Base-by-base conservation (phyloP, 1,140 invertebrate genomes). In the Brachionus paranguensis region DNA sequence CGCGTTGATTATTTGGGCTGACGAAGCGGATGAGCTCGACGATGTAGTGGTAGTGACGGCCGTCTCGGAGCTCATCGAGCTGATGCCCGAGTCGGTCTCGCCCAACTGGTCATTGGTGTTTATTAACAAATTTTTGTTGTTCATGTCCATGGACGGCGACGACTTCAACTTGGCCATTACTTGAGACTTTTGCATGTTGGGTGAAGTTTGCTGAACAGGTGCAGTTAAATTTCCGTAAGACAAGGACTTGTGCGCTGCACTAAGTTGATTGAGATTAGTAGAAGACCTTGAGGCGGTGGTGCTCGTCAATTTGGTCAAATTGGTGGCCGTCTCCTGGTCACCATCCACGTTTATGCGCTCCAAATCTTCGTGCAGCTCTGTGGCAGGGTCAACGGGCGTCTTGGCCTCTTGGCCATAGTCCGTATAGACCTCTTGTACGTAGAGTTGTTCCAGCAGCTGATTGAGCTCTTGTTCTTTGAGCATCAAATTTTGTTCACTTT, bases 1-100 rank as follows among this genome's bases (percentile, higher is more conserved):
- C 11, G 64, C 7, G 24, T 76, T 76, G 0, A 33, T 50, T 14
- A 68, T 81, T 12, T 81, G 33, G 12, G 78, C 27, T 10, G 72
- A 76, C 1, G 45, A 76, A 47, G 72, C 43, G 3, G 72, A 76
- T 27, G 41, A 20, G 53, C 45, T 74, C 17, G 70, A 43, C 17
- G 33, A 43, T 43, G 72, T 76, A 1, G 45, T 76, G 3, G 72
- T 76, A 76, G 72, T 76, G 11, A 64, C 43, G 2, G 78, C 78
- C 11, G 78, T 81, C 27, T 81, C 78, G 14, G 78, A 81, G 20
- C 78, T 81, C 78, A 81, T 81, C 24, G 78, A 81, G 11, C 78
- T 81, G 11, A 81, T 68, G n/a, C 78, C 78, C 53, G 78, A 81
- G 17, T 81, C 78, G 11, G 78, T 81, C n/a, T 81, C 78, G 24